Evolutionary conservation across 2,113 vertebrate genomes (phyloP).

Genomic region (Balaeniceps rex): DNA sequence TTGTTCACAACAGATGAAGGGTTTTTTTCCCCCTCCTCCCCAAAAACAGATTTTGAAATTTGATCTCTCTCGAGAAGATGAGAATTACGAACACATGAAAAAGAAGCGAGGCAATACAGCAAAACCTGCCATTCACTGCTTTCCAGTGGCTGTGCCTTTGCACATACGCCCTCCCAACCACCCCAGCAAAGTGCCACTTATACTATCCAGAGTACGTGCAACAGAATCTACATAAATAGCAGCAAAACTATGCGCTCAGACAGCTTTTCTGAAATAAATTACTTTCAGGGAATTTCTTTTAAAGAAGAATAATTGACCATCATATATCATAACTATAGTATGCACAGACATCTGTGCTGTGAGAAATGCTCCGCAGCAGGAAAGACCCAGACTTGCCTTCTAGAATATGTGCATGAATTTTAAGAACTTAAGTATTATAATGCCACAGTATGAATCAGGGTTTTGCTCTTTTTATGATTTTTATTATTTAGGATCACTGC

Average conservation of each 20-base stretch:
- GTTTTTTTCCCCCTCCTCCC: no score
- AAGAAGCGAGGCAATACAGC: not conserved
- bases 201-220: not conserved
- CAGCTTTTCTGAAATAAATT: not conserved
- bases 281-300: not conserved
- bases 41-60: not conserved
- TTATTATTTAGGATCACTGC: not conserved
- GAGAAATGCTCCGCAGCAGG: fast-evolving
- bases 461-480: not conserved
- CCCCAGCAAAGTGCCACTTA: not conserved
- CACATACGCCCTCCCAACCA: not conserved
- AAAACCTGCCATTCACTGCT: not conserved
- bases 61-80: not conserved
- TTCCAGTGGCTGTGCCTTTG: not conserved
- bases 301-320: not conserved
- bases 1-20: not conserved
- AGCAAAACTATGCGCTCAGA: not conserved
- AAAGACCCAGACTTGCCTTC: not conserved
- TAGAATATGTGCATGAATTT: fast-evolving
- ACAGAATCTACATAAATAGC: not conserved
- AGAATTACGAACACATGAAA: not conserved
- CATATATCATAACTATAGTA: not conserved
- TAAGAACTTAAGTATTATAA: not conserved
- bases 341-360: not conserved
- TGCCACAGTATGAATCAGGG: not conserved